Evolutionary conservation across 2,888 invertebrate genomes (phyloP).

Genomic region (Drosophila paranaensis): DNA sequence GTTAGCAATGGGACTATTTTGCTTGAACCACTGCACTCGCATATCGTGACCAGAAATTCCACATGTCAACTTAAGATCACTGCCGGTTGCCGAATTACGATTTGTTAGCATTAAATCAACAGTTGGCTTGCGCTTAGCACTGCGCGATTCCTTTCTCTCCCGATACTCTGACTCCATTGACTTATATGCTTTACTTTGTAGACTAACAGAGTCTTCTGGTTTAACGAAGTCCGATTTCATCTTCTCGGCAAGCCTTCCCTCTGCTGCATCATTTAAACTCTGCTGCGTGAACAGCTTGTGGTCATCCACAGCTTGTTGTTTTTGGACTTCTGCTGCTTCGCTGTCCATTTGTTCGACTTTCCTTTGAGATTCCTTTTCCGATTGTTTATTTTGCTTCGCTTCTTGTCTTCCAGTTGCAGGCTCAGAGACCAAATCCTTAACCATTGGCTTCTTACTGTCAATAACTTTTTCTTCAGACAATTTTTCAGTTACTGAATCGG

Average conservation of each 20-base stretch:
- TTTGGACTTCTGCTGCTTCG: background rate
- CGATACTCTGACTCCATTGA: constrained; percentile 73
- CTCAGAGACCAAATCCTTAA: too few relatives aligned
- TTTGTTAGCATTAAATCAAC: constrained; percentile 89
- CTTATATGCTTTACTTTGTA: constrained; percentile 32
- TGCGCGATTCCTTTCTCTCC: constrained; percentile 72
- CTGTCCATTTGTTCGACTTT: background rate
- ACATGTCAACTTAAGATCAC: constrained; percentile 91
- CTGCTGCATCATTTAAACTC: background rate
- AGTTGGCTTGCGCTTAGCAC: constrained; percentile 78
- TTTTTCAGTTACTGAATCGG: too few relatives aligned
- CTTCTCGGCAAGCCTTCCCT: constrained; percentile 8
- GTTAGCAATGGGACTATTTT: constrained; percentile 86
- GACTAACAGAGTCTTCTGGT: constrained; percentile 24
- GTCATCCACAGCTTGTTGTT: constrained; percentile 1
- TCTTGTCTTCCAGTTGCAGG: background rate
- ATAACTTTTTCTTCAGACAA: too few relatives aligned
- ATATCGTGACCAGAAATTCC: constrained; percentile 90
- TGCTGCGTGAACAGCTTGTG: background rate
- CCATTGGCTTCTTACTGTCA: too few relatives aligned
- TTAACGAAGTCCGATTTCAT: background rate
- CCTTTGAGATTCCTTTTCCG: background rate
- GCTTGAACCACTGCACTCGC: constrained; percentile 90
- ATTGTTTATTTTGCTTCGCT: constrained; percentile 10
- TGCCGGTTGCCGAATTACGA: constrained; percentile 90